A percentile compares a stretch with the other conserved stretches of the same genome.
phyloP scores from a whole-genome alignment of 1,140 invertebrate genomes.

The Antheraea mylitta region DNA sequence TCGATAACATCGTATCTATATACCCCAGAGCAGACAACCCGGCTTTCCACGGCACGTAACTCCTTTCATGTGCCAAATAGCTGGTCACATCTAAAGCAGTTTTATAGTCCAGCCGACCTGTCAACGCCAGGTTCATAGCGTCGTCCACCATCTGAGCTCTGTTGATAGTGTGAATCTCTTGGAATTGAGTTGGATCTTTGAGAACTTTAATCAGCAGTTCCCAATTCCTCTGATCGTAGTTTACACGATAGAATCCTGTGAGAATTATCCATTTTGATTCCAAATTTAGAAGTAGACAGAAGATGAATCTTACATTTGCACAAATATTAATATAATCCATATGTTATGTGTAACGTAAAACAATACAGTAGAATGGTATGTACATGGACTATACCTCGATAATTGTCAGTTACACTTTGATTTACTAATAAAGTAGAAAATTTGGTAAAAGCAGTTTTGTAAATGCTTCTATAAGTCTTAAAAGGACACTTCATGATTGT shows the following conservation, averaged over 20 bases:
- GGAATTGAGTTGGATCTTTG: conserved; percentile 78
- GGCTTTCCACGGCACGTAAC: conserved; percentile 90
- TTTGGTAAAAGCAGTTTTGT: too few relatives aligned
- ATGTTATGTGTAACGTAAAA: too few relatives aligned
- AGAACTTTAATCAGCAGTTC: conserved; percentile 84
- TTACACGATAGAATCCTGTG: conserved; percentile 89
- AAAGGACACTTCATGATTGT: too few relatives aligned
- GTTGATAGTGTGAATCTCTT: conserved; percentile 87
- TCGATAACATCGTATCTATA: conserved; percentile 86
- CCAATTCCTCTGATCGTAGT: conserved; percentile 85
- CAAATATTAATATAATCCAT: too few relatives aligned
- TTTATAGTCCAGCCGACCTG: conserved; percentile 80
- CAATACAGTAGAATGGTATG: too few relatives aligned
- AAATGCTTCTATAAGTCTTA: too few relatives aligned
- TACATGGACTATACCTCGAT: too few relatives aligned
- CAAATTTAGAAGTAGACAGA: too few relatives aligned
- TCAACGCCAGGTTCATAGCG: conserved; percentile 89
- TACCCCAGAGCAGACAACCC: conserved; percentile 85
- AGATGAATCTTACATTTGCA: too few relatives aligned
- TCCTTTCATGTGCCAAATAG: conserved; percentile 86
- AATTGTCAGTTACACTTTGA: too few relatives aligned
- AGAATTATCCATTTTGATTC: conserved; percentile 7
- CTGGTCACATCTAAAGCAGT: conserved; percentile 87
- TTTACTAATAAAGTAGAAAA: too few relatives aligned
- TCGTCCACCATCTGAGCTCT: conserved; percentile 94